Base-by-base conservation (phyloP, 2,888 invertebrate species). In the Agonum fuliginosum region DNA sequence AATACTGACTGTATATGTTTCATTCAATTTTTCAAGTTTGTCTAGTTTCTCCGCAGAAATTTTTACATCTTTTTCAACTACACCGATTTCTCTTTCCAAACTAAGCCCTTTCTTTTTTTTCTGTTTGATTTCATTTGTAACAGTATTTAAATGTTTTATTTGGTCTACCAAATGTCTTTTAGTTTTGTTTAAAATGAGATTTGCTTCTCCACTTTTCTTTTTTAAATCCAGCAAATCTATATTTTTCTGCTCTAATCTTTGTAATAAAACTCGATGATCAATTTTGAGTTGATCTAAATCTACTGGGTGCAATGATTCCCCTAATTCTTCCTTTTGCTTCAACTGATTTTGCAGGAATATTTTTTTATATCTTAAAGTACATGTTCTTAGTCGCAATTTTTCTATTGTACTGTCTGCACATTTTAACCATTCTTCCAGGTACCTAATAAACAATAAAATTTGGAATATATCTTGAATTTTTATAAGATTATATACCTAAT, bases 281-380 rank as follows among this genome's bases (percentile, higher is more conserved):
- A 93, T 92, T 80, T 88, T 87, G 1, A 92, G 81, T 81, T 91
- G 90, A 27, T 92, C 90, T 80, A 92, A 92, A 83, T 93, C 93
- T 0, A 92, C 89, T 0, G 90, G 88, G 69, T 90, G 87, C 0
- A 93, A 83, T 58, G 87, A 88, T 78, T 91, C 90, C 10, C 90
- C 91, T 0, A 92, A 81, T 81, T 91, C 91, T 3, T 88, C 86
- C 79, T 91, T 90, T 3, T 89, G 87, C 27, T 87, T 85, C 1
- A 91, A 87, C 79, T 90, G 89, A 0, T 88, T 86, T 78, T 88
- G 89, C 0, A 91, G 83, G 83, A 90, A 91, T 43, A 85, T 87
- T 81, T 88, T 88, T 78, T 89, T 89, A 0, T 87, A 86, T 82
- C 89, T 91, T 0, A 90, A 81, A 0, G 91, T 90, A 74, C 89